Evolutionary conservation across 2,888 invertebrate species (phyloP), one percentile per base, ranked within the genome.

Genomic region (Drosophila flavopinicola): DNA sequence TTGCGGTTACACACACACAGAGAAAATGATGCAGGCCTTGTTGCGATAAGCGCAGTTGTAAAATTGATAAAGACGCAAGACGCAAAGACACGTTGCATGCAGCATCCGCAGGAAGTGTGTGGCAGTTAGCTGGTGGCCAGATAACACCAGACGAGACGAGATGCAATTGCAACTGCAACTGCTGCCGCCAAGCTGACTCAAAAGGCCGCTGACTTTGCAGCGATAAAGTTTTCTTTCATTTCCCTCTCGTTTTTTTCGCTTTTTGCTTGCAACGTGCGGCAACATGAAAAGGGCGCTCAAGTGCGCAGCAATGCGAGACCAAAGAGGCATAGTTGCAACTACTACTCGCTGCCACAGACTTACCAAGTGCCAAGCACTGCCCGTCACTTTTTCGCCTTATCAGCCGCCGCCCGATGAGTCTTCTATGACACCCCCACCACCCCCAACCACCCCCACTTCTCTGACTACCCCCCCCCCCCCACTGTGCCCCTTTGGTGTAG

Each of bases 341-440:
- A 49, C 58, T 30, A n/a, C n/a, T n/a, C n/a, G n/a, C n/a, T n/a
- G n/a, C n/a, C 11, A 15, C 37, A 30, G 25, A 10, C 30, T 35
- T 53, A 44, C 30, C 56, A 54, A 65, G 78, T 79, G 74, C 79
- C 87, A 73, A 67, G 79, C 85, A 79, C 85, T 41, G 69, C 42
- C 47, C 66, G 70, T 70, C 64, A 63, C 80, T 76, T 72, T 78
- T 61, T 13, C 44, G 39, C 30, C 78, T 86, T 84, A 84, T 79
- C 79, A 60, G 60, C 44, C 45, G 47, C 32, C 24, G 30, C 44
- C 17, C 29, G 45, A 38, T 67, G 63, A 30, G 38, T 53, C 52
- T 60, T n/a, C 47, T 41, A 10, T 20, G 52, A 2, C 27, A 5
- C 7, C 44, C 10, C 42, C 13, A 4, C 10, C 17, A 4, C 15